Base-by-base conservation (phyloP, 2,888 invertebrate species). In the Ephialtes manifestator region DNA sequence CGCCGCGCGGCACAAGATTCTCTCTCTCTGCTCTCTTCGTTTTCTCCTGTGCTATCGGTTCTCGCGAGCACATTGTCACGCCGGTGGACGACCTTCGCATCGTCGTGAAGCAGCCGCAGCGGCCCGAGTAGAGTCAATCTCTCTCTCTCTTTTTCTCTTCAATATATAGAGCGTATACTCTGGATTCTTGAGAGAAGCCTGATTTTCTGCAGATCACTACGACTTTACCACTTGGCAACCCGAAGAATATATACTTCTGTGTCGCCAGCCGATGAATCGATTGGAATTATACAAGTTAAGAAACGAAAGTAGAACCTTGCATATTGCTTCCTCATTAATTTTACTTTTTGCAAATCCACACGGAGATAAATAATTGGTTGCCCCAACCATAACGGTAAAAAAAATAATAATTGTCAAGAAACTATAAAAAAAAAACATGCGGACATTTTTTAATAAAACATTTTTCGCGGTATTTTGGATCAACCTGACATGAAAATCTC, bases 61-160 rank as follows among this genome's bases (percentile, higher is more conserved):
- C 77, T 68, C 48, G 55, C 67, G 72, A 72, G 70, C 83, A 78
- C 72, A 83, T 83, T 83, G 83, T 83, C 83, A 83, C 79, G 79
- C 78, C 74, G 83, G 74, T 65, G 78, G 55, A 74, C 55, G 77
- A 77, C 77, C 81, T 75, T 80, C 80, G 80, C 51, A 79, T 51
- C 43, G 20, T 58, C 74, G 67, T 43, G 24, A 46, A 35, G 46
- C 74, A 15, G 48, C 60, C 48, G 53, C 72, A 55, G 71, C 71
- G 39, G 13, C 39, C 8, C n/a, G 31, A 60, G 60, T 35, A 35
- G 24, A 43, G 58, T 58, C 72, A 58, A 72, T 58, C 55, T 55
- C 20, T 53, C 53, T n/a, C 51, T 51, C 18, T 24, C 11, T 13
- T 2, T 4, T 11, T 24, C 55, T 55, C 10, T 55, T 11, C 20